Evolutionary conservation across 2,797 vertebrate species (phyloP), one percentile per base, ranked within the genome.

Genomic region (Poeciliopsis turneri): DNA sequence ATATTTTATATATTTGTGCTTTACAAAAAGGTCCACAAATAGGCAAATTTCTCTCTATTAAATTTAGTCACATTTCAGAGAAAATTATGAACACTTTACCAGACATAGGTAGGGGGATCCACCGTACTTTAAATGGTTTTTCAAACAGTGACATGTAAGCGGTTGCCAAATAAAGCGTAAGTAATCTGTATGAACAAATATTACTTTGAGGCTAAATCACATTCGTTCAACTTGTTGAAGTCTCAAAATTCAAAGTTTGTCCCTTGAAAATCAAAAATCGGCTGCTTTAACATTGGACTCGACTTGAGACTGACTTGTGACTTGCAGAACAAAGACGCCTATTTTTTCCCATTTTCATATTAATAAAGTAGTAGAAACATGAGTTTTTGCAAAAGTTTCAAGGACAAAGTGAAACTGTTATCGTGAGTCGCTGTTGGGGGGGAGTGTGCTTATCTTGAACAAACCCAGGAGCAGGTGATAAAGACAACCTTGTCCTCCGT

Each of bases 371-470:
- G 30, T 47, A 49, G 30, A 12, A 53, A 78, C 82, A 49, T 33
- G 23, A 4, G 41, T 23, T 75, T 13, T 6, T 76, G 55, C 20
- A 0, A 39, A 47, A 33, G 64, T 74, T 66, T 80, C 72, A 88
- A 89, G 87, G 80, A 82, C 72, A 20, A 79, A 77, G 70, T 41
- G 23, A 74, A 70, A 75, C 28, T 78, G 84, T 84, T 76, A 84
- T 51, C 53, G 75, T 33, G 81, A 79, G 75, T 36, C 15, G 2
- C 70, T 7, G 45, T 73, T 79, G 51, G 76, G 70, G 70, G 43
- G 72, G 79, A 49, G 68, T 0, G 2, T 33, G 78, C 88, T 91
- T 92, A 92, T 92, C 90, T 90, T 75, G 80, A 90, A 86, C 90
- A 87, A 92, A 92, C 87, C 57, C 84, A 64, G 86, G 59, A 87